Conservation (phyloP, 2,888 invertebrate genomes). For the Trichopria drosophilae region DNA sequence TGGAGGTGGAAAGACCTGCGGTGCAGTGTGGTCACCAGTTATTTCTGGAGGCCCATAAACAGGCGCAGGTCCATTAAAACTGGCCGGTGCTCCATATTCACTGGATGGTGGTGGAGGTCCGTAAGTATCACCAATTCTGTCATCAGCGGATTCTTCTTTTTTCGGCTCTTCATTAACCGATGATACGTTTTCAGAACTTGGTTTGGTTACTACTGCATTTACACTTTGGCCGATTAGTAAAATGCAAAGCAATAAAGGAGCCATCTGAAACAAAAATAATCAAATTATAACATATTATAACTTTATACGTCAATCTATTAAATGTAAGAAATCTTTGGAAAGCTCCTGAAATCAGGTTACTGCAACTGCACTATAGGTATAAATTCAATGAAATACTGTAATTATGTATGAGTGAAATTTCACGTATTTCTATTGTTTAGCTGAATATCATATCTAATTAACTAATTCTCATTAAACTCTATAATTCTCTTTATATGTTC, state of each 20-base stretch:
- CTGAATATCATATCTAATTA: too few species aligned
- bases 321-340: too few species aligned
- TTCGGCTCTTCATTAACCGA: constrained; percentile 36
- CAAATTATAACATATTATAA: too few species aligned
- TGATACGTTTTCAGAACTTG: constrained; percentile 30
- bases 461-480: too few species aligned
- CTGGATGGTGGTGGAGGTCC: constrained; percentile 46
- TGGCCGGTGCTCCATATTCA: constrained; percentile 53
- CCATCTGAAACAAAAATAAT: constrained; percentile 49
- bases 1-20: constrained; percentile 60
- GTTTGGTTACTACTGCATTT: constrained; percentile 51
- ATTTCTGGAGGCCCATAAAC: constrained; percentile 58
- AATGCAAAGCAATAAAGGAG: constrained; percentile 42
- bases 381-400: too few species aligned
- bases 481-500: too few species aligned
- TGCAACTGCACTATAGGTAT: too few species aligned
- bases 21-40: constrained; percentile 54
- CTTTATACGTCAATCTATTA: too few species aligned
- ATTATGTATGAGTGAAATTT: too few species aligned
- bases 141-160: constrained; percentile 44
- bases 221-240: constrained; percentile 44
- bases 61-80: constrained; percentile 51
- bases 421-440: too few species aligned
- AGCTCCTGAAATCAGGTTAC: too few species aligned
- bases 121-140: constrained; percentile 52